phyloP scores from a whole-genome alignment of 2,113 vertebrate genomes.

The Muntiacus reevesi region DNA sequence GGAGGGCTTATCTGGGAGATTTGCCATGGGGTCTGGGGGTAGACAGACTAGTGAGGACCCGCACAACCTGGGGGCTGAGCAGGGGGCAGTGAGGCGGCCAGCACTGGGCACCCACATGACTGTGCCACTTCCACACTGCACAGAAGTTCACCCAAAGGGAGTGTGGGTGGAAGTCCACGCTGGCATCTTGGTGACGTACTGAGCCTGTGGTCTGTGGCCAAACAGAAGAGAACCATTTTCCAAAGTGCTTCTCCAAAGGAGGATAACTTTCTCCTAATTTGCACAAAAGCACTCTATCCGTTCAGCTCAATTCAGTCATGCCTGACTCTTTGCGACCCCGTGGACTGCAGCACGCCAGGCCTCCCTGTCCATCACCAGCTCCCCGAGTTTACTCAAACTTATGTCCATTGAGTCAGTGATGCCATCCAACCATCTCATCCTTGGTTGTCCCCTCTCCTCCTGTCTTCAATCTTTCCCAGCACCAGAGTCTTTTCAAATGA shows the following conservation, averaged over 20 bases:
- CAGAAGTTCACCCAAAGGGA: accelerated
- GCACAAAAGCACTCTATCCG: background rate
- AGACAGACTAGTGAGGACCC: no score
- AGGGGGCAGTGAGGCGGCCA: accelerated
- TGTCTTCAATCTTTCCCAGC: background rate
- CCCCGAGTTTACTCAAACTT: background rate
- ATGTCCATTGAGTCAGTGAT: background rate
- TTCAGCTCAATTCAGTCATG: accelerated
- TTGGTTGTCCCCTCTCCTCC: accelerated
- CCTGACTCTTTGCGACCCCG: background rate
- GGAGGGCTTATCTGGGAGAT: accelerated
- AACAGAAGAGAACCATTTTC: background rate
- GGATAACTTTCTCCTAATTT: background rate
- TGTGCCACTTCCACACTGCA: accelerated
- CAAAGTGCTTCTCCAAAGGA: background rate
- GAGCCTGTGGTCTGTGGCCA: background rate
- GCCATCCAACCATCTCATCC: background rate
- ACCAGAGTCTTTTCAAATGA: background rate
- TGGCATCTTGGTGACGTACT: background rate
- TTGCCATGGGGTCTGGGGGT: accelerated
- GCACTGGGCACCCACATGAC: background rate
- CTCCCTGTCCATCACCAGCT: background rate
- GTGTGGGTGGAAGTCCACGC: accelerated
- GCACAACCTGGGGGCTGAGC: accelerated
- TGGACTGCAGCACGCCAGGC: accelerated